phyloP scores from a whole-genome alignment of 2,113 vertebrate species.

The Laticauda laticaudata region DNA sequence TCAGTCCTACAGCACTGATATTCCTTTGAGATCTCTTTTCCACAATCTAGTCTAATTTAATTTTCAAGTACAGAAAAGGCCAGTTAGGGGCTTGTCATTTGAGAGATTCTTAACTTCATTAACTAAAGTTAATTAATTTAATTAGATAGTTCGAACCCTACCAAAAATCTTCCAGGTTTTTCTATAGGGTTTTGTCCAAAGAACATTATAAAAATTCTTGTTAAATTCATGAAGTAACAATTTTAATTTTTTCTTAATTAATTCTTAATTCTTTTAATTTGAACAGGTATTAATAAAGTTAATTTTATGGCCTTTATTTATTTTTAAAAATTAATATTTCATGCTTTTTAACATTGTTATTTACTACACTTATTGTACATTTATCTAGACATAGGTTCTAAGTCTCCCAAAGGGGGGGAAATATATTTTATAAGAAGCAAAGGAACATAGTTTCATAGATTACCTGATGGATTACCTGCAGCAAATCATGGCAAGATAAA shows the following conservation, averaged over 20 bases:
- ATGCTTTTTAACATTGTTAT: neutral
- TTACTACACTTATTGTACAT: no score
- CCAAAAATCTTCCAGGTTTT: neutral
- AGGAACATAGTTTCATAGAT: neutral
- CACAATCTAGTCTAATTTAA: neutral
- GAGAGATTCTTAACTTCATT: neutral
- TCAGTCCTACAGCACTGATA: neutral
- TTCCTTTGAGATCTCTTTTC: neutral
- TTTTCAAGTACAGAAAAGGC: neutral
- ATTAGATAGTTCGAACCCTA: neutral
- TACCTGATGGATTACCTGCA: neutral
- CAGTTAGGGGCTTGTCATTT: neutral
- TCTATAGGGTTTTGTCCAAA: neutral
- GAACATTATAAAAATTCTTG: neutral
- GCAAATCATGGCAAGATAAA: neutral
- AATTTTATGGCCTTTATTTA: neutral
- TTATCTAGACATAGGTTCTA: neutral
- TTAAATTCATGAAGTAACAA: neutral
- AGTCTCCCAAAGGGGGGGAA: neutral
- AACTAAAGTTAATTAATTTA: neutral
- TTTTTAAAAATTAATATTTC: neutral
- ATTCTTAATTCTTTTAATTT: neutral
- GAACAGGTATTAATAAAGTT: neutral
- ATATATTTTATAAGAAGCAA: neutral
- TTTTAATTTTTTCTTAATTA: neutral